These are phyloP conservation scores for Verasper variegatus DNA, from an alignment of 2,113 vertebrate genomes.

Conservation along the genomic window DNA sequence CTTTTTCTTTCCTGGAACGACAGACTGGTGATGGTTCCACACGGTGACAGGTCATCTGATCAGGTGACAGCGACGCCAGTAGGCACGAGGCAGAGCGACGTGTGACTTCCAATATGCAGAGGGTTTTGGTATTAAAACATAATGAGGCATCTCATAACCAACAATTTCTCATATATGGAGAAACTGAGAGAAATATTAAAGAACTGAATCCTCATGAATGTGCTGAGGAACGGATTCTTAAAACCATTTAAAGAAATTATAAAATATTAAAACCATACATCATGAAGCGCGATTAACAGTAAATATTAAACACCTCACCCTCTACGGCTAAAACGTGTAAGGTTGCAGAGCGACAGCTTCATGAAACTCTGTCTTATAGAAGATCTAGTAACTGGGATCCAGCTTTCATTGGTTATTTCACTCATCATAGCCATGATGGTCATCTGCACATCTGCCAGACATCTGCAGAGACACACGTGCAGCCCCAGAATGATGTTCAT, in stretches of 20 bases:
- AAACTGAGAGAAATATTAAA: neutral
- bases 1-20: no score
- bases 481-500: neutral
- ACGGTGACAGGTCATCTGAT: neutral
- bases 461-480: no score
- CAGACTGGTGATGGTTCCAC: neutral
- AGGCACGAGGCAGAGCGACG: no score
- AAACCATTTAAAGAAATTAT: neutral
- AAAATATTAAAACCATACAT: slow-evolving; percentile 20
- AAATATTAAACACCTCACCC: slow-evolving; percentile 1
- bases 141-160: neutral
- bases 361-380: neutral
- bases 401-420: no score
- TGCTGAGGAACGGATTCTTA: slow-evolving; percentile 3
- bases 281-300: neutral
- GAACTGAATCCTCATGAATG: neutral
- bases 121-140: neutral
- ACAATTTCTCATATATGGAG: slow-evolving; percentile 2
- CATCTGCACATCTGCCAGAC: no score
- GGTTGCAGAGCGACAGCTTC: neutral
- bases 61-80: no score
- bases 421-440: no score
- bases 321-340: neutral
- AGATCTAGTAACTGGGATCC: no score
- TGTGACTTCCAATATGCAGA: neutral